Conservation (phyloP, 2,113 vertebrate species). For the Rafetus swinhoei region DNA sequence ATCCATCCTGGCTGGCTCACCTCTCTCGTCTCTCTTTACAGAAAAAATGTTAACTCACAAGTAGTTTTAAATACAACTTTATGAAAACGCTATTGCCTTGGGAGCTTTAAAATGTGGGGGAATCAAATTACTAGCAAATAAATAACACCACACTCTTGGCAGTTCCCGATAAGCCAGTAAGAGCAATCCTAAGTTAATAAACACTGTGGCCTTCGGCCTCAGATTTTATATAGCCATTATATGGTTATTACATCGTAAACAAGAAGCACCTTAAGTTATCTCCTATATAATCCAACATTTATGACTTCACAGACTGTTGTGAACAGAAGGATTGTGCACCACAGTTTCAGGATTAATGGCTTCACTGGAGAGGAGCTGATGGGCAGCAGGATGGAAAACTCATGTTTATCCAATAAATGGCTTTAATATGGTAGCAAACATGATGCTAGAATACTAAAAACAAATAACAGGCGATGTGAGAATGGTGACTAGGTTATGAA, state of each 20-base stretch:
- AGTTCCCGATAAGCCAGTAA: not conserved
- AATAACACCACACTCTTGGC: not conserved
- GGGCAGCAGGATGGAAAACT: not conserved
- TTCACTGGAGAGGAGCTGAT: not conserved
- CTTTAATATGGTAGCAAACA: not conserved
- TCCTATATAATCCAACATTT: not conserved
- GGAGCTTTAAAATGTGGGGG: not conserved
- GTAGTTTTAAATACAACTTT: not conserved
- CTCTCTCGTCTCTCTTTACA: not conserved
- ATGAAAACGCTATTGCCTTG: not conserved
- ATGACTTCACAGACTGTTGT: not conserved
- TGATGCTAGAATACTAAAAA: too few relatives aligned
- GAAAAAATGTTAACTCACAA: not conserved
- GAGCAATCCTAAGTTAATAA: not conserved
- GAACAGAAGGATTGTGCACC: not conserved
- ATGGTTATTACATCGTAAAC: not conserved
- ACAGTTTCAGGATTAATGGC: not conserved
- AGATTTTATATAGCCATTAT: not conserved
- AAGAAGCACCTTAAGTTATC: not conserved
- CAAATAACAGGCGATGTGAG: not conserved
- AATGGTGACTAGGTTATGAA: not conserved
- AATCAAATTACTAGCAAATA: not conserved
- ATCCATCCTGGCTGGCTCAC: accelerated
- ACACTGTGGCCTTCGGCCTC: not conserved
- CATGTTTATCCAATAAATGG: not conserved